Conservation (phyloP, 2,113 vertebrate genomes). For the Sigmodon hispidus region DNA sequence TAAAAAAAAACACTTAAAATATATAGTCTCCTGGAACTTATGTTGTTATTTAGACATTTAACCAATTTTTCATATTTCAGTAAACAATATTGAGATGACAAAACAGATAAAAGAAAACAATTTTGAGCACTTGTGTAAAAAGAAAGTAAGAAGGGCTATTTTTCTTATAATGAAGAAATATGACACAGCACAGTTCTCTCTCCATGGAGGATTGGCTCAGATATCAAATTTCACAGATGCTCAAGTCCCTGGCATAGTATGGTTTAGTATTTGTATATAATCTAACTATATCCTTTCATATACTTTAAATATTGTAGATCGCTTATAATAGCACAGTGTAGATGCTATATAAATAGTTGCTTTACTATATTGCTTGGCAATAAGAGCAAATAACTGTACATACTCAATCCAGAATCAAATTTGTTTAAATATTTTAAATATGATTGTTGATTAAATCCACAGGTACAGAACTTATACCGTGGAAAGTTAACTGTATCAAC, state of each 20-base stretch:
- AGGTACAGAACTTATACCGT: neutral
- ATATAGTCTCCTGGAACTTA: constrained; percentile 1
- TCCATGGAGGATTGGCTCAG: neutral
- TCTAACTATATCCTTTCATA: neutral
- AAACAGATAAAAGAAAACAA: constrained; percentile 26
- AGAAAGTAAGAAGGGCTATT: constrained; percentile 38
- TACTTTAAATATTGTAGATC: constrained; percentile 26
- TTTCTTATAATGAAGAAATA: constrained; percentile 38
- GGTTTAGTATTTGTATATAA: neutral
- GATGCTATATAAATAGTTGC: constrained; percentile 4
- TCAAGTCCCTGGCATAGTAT: neutral
- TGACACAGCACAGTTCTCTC: neutral
- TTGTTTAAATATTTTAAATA: constrained; percentile 14
- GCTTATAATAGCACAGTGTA: neutral
- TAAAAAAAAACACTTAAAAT: constrained; percentile 54
- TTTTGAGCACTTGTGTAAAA: constrained; percentile 57
- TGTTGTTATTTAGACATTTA: neutral
- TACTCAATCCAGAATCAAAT: neutral
- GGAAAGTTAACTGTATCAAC: neutral
- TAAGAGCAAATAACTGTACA: neutral
- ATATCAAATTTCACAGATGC: neutral
- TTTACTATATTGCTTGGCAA: neutral
- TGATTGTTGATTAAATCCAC: neutral
- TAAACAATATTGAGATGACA: constrained; percentile 25
- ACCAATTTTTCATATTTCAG: constrained; percentile 22